These are phyloP conservation scores for Rhamnusium bicolor DNA, from an alignment of 2,888 invertebrate genomes.

Conservation along the genomic window DNA sequence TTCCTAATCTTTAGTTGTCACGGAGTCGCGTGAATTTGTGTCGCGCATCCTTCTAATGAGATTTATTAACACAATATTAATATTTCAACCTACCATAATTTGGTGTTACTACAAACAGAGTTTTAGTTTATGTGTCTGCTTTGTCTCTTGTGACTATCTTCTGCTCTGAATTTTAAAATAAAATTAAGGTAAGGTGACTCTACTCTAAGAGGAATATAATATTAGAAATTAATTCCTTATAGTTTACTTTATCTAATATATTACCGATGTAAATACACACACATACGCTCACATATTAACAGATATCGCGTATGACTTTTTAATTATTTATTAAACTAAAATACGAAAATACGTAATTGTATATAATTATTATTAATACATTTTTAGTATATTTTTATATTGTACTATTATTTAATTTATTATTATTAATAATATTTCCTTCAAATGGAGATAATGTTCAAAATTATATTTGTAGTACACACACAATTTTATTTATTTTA, in stretches of 20 bases:
- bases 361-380: no score
- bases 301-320: no score
- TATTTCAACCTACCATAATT: slow-evolving; percentile 17
- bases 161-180: background rate
- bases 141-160: slow-evolving; percentile 2
- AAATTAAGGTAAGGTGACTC: slow-evolving; percentile 10
- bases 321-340: no score
- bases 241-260: background rate
- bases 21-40: slow-evolving; percentile 34
- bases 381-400: no score
- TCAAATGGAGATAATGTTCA: background rate
- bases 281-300: no score
- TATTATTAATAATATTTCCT: background rate
- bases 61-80: slow-evolving; percentile 39
- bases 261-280: no score
- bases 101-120: slow-evolving; percentile 11
- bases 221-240: background rate
- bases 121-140: slow-evolving; percentile 14
- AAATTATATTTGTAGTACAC: no score
- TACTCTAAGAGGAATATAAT: background rate
- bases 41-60: slow-evolving; percentile 37
- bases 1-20: slow-evolving; percentile 17
- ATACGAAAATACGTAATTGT: no score
- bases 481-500: no score
- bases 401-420: no score